Base-by-base conservation (phyloP, 2,113 vertebrate genomes). In the Balaeniceps rex region DNA sequence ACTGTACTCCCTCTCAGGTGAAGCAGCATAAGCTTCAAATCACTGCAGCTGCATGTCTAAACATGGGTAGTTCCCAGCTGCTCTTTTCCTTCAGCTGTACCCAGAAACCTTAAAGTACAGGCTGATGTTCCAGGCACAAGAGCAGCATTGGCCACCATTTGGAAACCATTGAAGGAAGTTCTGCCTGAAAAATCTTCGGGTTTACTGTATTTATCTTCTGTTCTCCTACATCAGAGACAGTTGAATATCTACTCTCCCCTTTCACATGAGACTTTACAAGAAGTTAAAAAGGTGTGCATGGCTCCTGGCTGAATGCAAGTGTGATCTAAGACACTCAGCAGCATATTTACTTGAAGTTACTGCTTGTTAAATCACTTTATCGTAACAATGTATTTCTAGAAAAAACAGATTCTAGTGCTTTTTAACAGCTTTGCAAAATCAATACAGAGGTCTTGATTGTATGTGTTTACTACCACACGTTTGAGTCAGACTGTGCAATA, bases 361-460 rank as follows among this genome's bases (percentile, higher is more conserved):
- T 75, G 54, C 82, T 94, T 96, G 91, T 52, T 92, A 91, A 96
- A 89, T 87, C 61, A 52, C 81, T 87, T 97, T 78, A 46, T 26
- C 34, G 71, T 92, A 94, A 90, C 26, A n/a, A 23, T 14, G 17
- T 70, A 55, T 92, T 94, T 83, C 49, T 58, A 91, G 91, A 63
- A 93, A 89, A 89, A 88, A 97, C 40, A 78, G 29, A 78, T 58
- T 88, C 28, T 65, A 77, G 74, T 86, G 74, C 66, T 83, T 96
- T 88, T 83, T 34, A 97, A 83, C 22, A 87, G 75, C 58, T 83
- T 83, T 82, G 26, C 61, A 96, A 94, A 97, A 96, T 97, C 95
- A 82, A 66, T 96, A 81, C 44, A 57, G 77, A 94, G 33, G 64
- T 96, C 91, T 95, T 94, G 54, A 64, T 85, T 91, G 40, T 68